Conservation (phyloP, 2,797 vertebrate genomes). For the Syndactyla subalaris region DNA sequence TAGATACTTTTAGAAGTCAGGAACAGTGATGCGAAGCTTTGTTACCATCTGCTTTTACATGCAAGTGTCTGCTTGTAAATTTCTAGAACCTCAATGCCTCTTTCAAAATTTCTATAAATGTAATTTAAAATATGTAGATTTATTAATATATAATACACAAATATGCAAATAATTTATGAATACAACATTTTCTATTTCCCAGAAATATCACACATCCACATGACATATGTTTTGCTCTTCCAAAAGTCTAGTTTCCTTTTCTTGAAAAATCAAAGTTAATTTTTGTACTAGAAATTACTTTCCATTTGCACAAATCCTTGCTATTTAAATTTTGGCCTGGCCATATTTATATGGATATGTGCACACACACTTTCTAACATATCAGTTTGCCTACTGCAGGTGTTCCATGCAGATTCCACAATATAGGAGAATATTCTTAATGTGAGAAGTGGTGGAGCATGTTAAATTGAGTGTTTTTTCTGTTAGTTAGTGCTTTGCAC, state of each 20-base stretch:
- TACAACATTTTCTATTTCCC: not conserved
- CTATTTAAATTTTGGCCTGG: not conserved
- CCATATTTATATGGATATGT: not conserved
- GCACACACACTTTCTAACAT: not conserved
- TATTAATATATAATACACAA: not conserved
- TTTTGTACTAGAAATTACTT: not conserved
- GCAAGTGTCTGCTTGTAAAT: not conserved
- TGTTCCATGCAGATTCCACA: not conserved
- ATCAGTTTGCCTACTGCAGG: not conserved
- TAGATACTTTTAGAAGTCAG: not conserved
- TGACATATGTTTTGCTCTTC: not conserved
- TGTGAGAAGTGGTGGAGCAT: not conserved
- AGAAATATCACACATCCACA: not conserved
- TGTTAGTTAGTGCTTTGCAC: not conserved
- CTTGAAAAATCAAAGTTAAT: not conserved
- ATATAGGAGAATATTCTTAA: not conserved
- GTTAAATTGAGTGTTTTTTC: not conserved
- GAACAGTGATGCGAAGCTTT: not conserved
- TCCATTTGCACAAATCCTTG: not conserved
- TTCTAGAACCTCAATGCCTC: not conserved
- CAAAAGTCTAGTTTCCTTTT: not conserved
- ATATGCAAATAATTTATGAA: not conserved
- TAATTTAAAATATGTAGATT: not conserved
- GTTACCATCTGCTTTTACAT: not conserved
- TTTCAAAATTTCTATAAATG: not conserved